phyloP scores from a whole-genome alignment of 1,140 invertebrate genomes.

The Galendromus occidentalis region DNA sequence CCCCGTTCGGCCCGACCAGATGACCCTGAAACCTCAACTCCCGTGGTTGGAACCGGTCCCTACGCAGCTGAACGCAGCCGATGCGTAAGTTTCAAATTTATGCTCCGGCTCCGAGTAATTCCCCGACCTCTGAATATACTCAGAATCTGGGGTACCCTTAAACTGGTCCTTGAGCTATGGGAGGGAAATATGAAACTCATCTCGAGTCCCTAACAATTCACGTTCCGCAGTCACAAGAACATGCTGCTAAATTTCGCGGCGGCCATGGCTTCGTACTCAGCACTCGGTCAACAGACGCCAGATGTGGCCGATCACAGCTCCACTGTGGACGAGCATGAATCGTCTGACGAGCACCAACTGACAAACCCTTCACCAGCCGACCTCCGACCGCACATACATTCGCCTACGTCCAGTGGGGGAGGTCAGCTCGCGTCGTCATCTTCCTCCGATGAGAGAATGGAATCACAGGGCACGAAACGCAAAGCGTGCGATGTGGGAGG shows the following conservation, averaged over 20 bases:
- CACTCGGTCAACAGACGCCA: not conserved
- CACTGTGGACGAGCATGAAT: not conserved
- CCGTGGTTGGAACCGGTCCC: not conserved
- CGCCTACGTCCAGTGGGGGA: not conserved
- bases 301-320: not conserved
- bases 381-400: not conserved
- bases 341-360: not conserved
- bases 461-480: no score
- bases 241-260: conserved; percentile 4
- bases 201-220: no score
- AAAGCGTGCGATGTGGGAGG: no score
- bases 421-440: not conserved
- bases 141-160: no score
- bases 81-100: not conserved
- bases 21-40: not conserved
- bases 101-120: no score
- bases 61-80: not conserved
- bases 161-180: no score
- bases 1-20: not conserved
- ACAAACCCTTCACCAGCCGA: not conserved
- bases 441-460: no score
- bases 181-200: no score
- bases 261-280: conserved; percentile 1
- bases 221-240: not conserved
- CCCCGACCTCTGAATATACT: not conserved